Evolutionary conservation across 2,888 invertebrate genomes (phyloP).

Genomic region (Strigamia transsilvanica): DNA sequence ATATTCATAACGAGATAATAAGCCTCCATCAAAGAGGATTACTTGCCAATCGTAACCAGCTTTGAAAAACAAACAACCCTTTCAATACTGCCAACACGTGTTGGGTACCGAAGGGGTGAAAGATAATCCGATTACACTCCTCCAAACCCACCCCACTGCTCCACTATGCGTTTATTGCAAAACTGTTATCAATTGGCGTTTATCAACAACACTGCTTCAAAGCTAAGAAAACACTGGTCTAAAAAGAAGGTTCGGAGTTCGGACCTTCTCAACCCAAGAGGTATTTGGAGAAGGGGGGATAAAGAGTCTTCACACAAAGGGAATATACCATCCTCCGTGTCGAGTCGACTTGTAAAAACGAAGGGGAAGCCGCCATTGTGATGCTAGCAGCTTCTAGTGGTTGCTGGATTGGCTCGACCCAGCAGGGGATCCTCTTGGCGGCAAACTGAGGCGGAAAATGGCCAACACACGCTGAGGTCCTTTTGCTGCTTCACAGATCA

Average conservation of each 20-base stretch:
- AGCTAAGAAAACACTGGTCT: not conserved
- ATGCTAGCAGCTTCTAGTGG: constrained; percentile 26
- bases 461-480: constrained; percentile 43
- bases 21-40: constrained; percentile 39
- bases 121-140: constrained; percentile 44
- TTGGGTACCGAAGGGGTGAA: constrained; percentile 28
- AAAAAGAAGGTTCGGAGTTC: not conserved
- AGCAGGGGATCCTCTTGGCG: constrained; percentile 38
- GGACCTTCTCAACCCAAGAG: not conserved
- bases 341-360: constrained; percentile 42
- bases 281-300: constrained; percentile 18
- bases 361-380: constrained; percentile 44
- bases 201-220: not conserved
- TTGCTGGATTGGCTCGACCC: constrained; percentile 36
- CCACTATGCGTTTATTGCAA: constrained; percentile 28
- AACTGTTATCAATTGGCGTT: constrained; percentile 38
- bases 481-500: constrained; percentile 49
- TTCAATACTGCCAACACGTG: constrained; percentile 44
- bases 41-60: constrained; percentile 41
- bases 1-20: constrained; percentile 47
- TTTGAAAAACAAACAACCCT: constrained; percentile 49
- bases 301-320: constrained; percentile 3
- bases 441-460: constrained; percentile 49
- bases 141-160: constrained; percentile 28
- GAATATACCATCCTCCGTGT: constrained; percentile 30